Evolutionary conservation across 2,797 vertebrate genomes (phyloP).

Genomic region (Typhlichthys eigenmanni): DNA sequence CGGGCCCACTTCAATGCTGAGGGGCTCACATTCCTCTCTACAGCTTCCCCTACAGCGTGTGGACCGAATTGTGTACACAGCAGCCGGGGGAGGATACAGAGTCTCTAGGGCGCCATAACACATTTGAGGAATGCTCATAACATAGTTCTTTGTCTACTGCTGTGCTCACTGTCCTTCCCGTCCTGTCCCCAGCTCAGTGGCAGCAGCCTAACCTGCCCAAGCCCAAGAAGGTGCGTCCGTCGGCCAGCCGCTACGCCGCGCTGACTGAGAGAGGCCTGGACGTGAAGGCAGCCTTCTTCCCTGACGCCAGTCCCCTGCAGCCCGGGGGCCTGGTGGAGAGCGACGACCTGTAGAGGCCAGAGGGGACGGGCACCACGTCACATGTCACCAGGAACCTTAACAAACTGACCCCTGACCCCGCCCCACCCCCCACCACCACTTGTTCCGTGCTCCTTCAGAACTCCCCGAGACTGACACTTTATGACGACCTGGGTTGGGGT

Average conservation of each 20-base stretch:
- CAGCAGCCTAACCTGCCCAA: slow-evolving; percentile 91
- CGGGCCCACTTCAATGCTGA: not conserved
- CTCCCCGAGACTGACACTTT: slow-evolving; percentile 36
- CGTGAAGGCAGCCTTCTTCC: slow-evolving; percentile 97
- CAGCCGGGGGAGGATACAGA: too few relatives aligned
- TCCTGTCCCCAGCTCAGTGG: slow-evolving; percentile 86
- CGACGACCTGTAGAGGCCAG: slow-evolving; percentile 87
- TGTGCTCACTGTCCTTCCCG: not conserved
- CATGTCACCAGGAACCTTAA: not conserved
- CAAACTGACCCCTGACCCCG: slow-evolving; percentile 24
- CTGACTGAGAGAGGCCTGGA: slow-evolving; percentile 97
- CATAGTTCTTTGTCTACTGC: too few relatives aligned
- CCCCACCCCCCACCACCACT: slow-evolving; percentile 5
- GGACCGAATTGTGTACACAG: too few relatives aligned
- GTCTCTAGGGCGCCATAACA: too few relatives aligned
- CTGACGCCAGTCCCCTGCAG: slow-evolving; percentile 88
- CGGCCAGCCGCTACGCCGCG: slow-evolving; percentile 93
- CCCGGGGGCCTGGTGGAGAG: slow-evolving; percentile 91
- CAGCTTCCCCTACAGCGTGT: too few relatives aligned
- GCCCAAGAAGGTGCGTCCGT: slow-evolving; percentile 93
- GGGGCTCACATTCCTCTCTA: too few relatives aligned
- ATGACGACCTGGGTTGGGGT: not conserved
- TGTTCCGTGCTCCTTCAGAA: slow-evolving; percentile 3
- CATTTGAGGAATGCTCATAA: too few relatives aligned
- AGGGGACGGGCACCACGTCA: not conserved